These are phyloP conservation scores for Pantelozetes paolii DNA, from an alignment of 2,888 invertebrate genomes.

Conservation along the genomic window DNA sequence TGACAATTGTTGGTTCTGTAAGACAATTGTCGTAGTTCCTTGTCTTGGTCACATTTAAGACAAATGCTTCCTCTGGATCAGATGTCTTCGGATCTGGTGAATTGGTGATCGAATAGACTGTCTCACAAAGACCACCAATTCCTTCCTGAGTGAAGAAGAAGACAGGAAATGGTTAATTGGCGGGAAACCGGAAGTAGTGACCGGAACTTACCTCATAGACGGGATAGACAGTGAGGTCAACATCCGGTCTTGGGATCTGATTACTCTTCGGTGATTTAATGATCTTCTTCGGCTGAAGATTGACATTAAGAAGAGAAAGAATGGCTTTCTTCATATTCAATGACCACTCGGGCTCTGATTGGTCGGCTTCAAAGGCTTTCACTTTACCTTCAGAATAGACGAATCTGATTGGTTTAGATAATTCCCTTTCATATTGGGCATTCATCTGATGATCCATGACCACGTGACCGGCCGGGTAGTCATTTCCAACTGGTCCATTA, in stretches of 20 bases:
- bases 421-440: constrained; percentile 44
- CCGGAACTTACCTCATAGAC: constrained; percentile 39
- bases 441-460: constrained; percentile 40
- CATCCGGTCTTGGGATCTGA: not conserved
- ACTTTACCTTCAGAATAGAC: constrained; percentile 47
- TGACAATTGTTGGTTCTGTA: constrained; percentile 47
- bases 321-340: constrained; percentile 54
- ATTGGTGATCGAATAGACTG: constrained; percentile 47
- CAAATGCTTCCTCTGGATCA: constrained; percentile 34
- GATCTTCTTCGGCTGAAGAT: constrained; percentile 49
- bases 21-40: constrained; percentile 49
- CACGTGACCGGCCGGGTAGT: not conserved
- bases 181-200: too few relatives aligned
- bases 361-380: constrained; percentile 49
- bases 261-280: constrained; percentile 27
- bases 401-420: constrained; percentile 48
- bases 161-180: too few relatives aligned
- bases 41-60: constrained; percentile 49
- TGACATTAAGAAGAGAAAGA: constrained; percentile 51
- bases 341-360: constrained; percentile 52
- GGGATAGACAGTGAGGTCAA: constrained; percentile 28
- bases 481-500: constrained; percentile 28
- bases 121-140: constrained; percentile 48
- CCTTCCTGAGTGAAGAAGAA: constrained; percentile 39
- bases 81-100: constrained; percentile 43